A percentile compares a stretch with the other conserved stretches of the same genome.
Conservation (phyloP, 2,113 vertebrate genomes). For the Catharus minimus region DNA sequence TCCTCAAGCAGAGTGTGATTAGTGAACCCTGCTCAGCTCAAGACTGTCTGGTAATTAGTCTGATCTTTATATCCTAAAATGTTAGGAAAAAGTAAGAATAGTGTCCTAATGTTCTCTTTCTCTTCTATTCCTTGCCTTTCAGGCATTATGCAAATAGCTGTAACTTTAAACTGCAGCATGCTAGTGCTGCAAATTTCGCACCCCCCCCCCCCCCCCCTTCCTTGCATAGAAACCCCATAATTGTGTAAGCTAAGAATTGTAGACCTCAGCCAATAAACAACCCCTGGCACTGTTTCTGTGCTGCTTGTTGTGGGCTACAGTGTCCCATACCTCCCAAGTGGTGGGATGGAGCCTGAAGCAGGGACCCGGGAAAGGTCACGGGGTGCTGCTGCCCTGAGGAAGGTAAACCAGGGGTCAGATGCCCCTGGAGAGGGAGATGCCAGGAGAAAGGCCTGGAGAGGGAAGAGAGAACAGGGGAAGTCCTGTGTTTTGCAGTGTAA, state of each 20-base stretch:
- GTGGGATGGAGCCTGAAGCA: neutral
- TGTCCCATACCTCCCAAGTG: conserved; percentile 15
- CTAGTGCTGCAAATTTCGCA: neutral
- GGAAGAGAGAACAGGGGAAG: neutral
- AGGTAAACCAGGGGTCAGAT: neutral
- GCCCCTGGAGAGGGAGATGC: neutral
- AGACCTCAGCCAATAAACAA: neutral
- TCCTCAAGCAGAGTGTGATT: conserved; percentile 3
- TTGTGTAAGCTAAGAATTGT: conserved; percentile 6
- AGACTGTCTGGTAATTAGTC: conserved; percentile 30
- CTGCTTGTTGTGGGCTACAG: neutral
- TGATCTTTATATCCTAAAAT: conserved; percentile 27
- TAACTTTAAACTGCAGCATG: neutral
- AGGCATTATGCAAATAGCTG: neutral
- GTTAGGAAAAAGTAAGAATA: neutral
- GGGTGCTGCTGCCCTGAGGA: neutral
- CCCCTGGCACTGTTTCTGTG: neutral
- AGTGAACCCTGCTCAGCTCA: conserved; percentile 30
- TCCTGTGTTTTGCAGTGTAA: neutral
- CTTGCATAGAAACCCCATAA: neutral
- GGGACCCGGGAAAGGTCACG: neutral
- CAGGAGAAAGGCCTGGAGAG: neutral
- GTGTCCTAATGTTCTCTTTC: neutral
- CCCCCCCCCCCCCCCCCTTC: fast-evolving
- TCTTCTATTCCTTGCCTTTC: neutral